Percentiles rank a stretch among this genome's conserved stretches.
Conservation (phyloP, 1,140 invertebrate species). For the Arctopsyche grandis region DNA sequence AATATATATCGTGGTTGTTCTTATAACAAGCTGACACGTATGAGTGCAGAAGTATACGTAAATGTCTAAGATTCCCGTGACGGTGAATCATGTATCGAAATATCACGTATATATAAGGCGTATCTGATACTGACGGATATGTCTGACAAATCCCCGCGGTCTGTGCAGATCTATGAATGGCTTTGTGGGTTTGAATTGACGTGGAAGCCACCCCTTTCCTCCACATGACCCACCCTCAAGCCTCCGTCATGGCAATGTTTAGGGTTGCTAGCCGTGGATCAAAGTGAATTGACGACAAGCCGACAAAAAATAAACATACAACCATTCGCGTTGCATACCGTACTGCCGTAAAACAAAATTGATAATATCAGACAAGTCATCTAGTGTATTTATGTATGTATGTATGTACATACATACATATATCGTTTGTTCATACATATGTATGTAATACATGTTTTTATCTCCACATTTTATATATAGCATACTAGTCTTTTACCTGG, state of each 20-base stretch:
- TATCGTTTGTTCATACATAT: too few relatives aligned
- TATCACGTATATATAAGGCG: slow-evolving; percentile 28
- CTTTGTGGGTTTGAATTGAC: slow-evolving; percentile 50
- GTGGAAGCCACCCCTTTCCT: slow-evolving; percentile 42
- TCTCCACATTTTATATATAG: too few relatives aligned
- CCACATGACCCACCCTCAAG: neutral
- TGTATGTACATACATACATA: neutral
- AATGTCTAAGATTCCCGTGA: too few relatives aligned
- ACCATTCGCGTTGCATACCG: neutral
- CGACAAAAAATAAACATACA: neutral
- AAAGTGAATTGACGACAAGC: slow-evolving; percentile 19
- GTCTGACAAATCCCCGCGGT: slow-evolving; percentile 51
- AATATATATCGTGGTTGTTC: too few relatives aligned
- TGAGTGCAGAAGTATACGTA: too few relatives aligned
- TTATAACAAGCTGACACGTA: too few relatives aligned
- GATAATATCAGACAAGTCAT: slow-evolving; percentile 10
- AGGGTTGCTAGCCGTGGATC: neutral
- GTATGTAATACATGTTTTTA: too few relatives aligned
- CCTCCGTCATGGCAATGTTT: neutral
- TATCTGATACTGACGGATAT: slow-evolving; percentile 48
- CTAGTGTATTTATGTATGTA: neutral
- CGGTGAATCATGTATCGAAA: neutral
- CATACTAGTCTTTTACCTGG: too few relatives aligned
- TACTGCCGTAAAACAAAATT: neutral
- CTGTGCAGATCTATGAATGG: slow-evolving; percentile 36